Evolutionary conservation across 2,113 vertebrate species (phyloP).

Genomic region (Speoplatyrhinus poulsoni): DNA sequence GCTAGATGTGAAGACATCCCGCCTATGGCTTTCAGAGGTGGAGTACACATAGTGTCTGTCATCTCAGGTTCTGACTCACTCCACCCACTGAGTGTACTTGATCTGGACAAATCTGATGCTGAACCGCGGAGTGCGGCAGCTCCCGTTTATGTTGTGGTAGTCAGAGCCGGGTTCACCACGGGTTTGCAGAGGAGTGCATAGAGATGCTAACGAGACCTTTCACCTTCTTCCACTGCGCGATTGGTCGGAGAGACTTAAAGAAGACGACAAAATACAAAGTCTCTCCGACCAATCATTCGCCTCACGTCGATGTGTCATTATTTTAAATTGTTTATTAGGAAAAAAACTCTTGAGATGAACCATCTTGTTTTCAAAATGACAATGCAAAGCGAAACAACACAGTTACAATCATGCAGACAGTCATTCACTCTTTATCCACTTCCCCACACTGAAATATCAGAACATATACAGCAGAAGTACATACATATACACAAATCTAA

Average conservation of each 20-base stretch:
- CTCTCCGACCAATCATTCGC: neutral
- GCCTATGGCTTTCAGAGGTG: neutral
- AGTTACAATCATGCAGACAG: too few species aligned
- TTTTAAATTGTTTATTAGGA: too few species aligned
- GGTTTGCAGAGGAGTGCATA: neutral
- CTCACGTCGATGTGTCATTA: neutral
- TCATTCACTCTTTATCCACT: too few species aligned
- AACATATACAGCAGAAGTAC: too few species aligned
- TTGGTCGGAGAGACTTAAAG: neutral
- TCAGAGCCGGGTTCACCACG: too few species aligned
- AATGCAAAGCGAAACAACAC: too few species aligned
- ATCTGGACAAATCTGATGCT: neutral
- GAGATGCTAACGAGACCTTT: neutral
- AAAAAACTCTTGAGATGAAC: too few species aligned
- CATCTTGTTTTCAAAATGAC: too few species aligned
- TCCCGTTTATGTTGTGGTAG: too few species aligned
- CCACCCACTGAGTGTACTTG: neutral
- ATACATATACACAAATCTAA: neutral
- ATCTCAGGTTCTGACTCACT: neutral
- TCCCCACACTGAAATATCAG: too few species aligned
- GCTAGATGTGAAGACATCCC: neutral
- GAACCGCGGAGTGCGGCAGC: neutral
- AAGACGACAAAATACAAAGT: slow-evolving; percentile 17
- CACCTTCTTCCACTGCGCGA: neutral
- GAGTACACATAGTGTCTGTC: neutral